A percentile compares a stretch with the other conserved stretches of the same genome.
phyloP scores from a whole-genome alignment of 2,888 invertebrate species.

The Scaptomyza tumidula region DNA sequence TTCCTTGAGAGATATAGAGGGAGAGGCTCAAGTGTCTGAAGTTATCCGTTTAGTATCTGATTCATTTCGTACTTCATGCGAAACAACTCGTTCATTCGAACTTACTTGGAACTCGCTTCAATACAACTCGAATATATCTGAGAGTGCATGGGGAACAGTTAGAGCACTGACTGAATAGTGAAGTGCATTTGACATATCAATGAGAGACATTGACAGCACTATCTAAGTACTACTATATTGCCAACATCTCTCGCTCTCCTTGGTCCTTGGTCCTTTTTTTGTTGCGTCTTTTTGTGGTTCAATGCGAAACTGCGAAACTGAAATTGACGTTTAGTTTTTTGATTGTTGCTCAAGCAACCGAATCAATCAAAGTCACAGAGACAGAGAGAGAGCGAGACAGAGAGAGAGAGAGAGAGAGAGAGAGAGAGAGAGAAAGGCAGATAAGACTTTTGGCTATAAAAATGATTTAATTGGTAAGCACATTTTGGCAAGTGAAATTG shows the following conservation, averaged over 20 bases:
- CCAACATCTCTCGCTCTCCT: neutral
- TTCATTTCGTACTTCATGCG: neutral
- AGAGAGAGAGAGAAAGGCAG: neutral
- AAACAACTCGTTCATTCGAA: neutral
- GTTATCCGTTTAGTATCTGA: too few relatives aligned
- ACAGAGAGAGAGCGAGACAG: neutral
- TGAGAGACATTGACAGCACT: slow-evolving; percentile 47
- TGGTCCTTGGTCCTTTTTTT: neutral
- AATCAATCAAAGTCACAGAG: slow-evolving; percentile 54
- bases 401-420: neutral
- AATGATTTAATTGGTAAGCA: slow-evolving; percentile 73
- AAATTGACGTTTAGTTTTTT: slow-evolving; percentile 64
- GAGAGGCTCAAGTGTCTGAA: too few relatives aligned
- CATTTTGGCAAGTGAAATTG: slow-evolving; percentile 49
- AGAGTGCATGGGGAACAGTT: neutral
- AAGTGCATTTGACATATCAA: slow-evolving; percentile 72
- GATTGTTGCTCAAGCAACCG: slow-evolving; percentile 51
- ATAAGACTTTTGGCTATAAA: slow-evolving; percentile 62
- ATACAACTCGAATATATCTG: neutral
- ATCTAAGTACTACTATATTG: too few relatives aligned
- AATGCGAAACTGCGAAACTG: slow-evolving; percentile 39
- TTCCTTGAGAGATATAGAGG: too few relatives aligned
- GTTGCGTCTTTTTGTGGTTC: slow-evolving; percentile 2
- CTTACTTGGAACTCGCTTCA: neutral
- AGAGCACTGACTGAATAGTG: slow-evolving; percentile 33